Conservation (phyloP, 1,140 invertebrate species). For the Hycleus phaleratus region DNA sequence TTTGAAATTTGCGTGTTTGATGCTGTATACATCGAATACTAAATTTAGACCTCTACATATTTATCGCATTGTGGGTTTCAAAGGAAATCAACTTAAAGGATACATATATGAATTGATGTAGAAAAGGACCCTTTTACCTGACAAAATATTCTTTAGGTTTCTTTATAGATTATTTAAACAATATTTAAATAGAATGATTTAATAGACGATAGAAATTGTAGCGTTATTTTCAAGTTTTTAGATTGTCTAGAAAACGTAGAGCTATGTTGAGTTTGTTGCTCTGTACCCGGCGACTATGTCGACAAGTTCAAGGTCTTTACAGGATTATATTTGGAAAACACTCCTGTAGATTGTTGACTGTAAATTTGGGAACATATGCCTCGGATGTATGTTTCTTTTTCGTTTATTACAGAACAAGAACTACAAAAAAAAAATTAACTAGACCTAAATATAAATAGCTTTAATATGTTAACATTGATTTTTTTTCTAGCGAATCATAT, state of each 20-base stretch:
- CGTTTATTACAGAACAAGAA: neutral
- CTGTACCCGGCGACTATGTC: constrained; percentile 6
- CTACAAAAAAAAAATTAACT: neutral
- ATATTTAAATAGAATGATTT: too few species aligned
- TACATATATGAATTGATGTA: too few species aligned
- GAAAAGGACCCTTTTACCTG: too few species aligned
- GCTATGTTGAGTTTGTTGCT: constrained; percentile 3
- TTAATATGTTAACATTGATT: neutral
- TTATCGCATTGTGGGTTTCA: neutral
- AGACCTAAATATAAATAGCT: too few species aligned
- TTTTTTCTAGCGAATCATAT: neutral
- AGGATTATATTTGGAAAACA: constrained; percentile 10
- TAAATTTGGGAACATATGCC: constrained; percentile 12
- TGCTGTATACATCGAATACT: constrained; percentile 9
- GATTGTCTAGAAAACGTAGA: too few species aligned
- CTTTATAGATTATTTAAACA: too few species aligned
- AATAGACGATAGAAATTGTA: too few species aligned
- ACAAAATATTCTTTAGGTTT: too few species aligned
- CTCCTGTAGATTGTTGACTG: constrained; percentile 8
- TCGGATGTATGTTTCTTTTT: constrained; percentile 8
- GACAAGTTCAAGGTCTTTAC: constrained; percentile 9
- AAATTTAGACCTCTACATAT: constrained; percentile 9
- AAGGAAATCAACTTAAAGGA: too few species aligned
- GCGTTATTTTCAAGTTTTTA: too few species aligned
- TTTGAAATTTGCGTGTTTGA: constrained; percentile 10